Evolutionary conservation across 2,797 vertebrate genomes (phyloP), one percentile per base, ranked within the genome.

Genomic region (Chaetophractus vellerosus): DNA sequence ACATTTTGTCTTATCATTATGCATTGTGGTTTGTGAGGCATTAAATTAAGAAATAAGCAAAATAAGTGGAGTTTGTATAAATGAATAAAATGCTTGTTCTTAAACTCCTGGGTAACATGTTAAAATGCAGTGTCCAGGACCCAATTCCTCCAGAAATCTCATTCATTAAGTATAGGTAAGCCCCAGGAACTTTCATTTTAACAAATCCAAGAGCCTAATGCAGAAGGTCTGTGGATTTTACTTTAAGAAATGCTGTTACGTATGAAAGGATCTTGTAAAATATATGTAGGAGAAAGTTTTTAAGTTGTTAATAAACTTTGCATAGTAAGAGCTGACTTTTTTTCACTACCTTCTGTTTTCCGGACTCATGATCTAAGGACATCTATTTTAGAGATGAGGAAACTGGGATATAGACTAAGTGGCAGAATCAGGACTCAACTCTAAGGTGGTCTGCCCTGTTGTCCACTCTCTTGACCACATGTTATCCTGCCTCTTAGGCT

Each of bases 1-100:
- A 81, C 15, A 52, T 90, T 92, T 93, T 55, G 4, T 71, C 19
- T 93, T 83, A 79, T 78, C 33, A 61, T 85, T 93, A 74, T 41
- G 36, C 59, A 59, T 28, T 86, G 6, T 83, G 52, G 21, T 69
- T 93, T 93, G 36, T 48, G n/a, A 84, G 9, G 24, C 2, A 88
- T 12, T 66, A 74, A 59, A 57, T 88, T 92, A 63, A 85, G 33
- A 93, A 94, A 90, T 79, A 11, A 88, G 23, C 45, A 92, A 93
- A 92, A 36, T 72, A 79, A 90, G 23, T 59, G 10, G 10, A 41
- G 14, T 28, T 2, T 61, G 18, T 90, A 14, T 84, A 72, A 75
- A 9, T 50, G 9, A 76, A 79, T 64, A 50, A 66, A 21, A 83
- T 88, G 55, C 28, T 86, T 38, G 10, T 45, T 88, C 74, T 92